phyloP scores from a whole-genome alignment of 2,797 vertebrate genomes.

The Vespertilio murinus region DNA sequence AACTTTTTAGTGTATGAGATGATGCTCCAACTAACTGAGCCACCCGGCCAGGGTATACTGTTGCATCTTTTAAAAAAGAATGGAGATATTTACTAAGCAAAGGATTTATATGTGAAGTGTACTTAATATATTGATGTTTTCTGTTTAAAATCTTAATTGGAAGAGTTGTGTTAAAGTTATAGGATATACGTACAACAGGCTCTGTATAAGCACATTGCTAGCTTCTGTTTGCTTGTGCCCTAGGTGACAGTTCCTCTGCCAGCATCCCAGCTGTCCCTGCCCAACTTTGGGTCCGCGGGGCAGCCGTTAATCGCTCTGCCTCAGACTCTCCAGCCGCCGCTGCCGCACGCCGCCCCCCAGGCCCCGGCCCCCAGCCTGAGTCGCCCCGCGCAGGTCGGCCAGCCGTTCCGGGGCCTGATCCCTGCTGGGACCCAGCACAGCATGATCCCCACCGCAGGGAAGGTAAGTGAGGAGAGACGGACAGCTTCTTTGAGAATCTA shows the following conservation, averaged over 20 bases:
- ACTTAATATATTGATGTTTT: background rate
- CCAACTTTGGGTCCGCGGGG: constrained; percentile 95
- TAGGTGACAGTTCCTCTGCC: constrained; percentile 95
- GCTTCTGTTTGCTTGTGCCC: constrained; percentile 40
- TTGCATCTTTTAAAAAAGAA: background rate
- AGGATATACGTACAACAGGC: background rate
- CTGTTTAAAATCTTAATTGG: background rate
- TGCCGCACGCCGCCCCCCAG: constrained; percentile 92
- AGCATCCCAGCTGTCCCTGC: constrained; percentile 94
- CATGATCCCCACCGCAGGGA: constrained; percentile 94
- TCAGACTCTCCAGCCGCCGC: constrained; percentile 88
- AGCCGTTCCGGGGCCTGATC: constrained; percentile 93
- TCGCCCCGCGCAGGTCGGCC: constrained; percentile 92
- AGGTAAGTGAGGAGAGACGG: constrained; percentile 82
- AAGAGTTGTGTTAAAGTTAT: background rate
- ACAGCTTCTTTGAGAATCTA: background rate
- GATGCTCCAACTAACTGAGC: background rate
- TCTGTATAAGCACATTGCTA: constrained; percentile 23
- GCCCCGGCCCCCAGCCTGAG: constrained; percentile 92
- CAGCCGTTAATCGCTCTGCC: constrained; percentile 95
- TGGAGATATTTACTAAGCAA: background rate
- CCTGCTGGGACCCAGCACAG: constrained; percentile 91
- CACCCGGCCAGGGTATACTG: background rate
- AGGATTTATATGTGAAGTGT: background rate
- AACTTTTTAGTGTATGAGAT: background rate